phyloP scores from a whole-genome alignment of 2,113 vertebrate species.

The Platycercus adscitus region DNA sequence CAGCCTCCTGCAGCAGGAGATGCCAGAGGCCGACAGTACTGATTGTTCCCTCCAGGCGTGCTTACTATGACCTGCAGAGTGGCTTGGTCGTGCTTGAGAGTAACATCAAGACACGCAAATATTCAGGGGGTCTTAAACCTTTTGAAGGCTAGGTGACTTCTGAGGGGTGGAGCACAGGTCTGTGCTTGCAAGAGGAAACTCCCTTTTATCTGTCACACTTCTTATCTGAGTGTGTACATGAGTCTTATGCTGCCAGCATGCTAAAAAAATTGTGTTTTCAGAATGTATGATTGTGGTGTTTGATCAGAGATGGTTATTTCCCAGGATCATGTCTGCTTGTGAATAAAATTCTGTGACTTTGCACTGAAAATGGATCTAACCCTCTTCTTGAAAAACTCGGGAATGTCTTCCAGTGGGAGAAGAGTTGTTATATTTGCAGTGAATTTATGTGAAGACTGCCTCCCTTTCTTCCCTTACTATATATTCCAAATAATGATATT shows the following conservation, averaged over 20 bases:
- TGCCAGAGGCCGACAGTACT: background rate
- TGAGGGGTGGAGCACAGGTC: background rate
- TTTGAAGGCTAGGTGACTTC: background rate
- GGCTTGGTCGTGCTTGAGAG: background rate
- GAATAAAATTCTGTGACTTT: background rate
- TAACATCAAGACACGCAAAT: accelerated
- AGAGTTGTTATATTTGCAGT: background rate
- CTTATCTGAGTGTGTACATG: background rate
- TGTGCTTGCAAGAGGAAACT: background rate
- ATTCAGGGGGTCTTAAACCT: background rate
- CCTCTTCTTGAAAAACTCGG: background rate
- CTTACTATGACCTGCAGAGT: background rate
- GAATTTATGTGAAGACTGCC: background rate
- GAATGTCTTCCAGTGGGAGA: background rate
- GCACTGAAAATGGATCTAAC: background rate
- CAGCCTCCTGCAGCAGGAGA: background rate
- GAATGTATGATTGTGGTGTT: background rate
- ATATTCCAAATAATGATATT: background rate
- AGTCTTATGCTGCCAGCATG: background rate
- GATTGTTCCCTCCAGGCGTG: background rate
- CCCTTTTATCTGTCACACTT: background rate
- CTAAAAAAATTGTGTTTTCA: background rate
- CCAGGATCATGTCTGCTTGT: background rate
- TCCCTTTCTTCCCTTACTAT: background rate
- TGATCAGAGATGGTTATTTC: background rate